Percentiles rank a stretch among this genome's conserved stretches.
These are phyloP conservation scores for Adoxophyes honmai DNA, from an alignment of 1,140 invertebrate species.

Conservation along the genomic window DNA sequence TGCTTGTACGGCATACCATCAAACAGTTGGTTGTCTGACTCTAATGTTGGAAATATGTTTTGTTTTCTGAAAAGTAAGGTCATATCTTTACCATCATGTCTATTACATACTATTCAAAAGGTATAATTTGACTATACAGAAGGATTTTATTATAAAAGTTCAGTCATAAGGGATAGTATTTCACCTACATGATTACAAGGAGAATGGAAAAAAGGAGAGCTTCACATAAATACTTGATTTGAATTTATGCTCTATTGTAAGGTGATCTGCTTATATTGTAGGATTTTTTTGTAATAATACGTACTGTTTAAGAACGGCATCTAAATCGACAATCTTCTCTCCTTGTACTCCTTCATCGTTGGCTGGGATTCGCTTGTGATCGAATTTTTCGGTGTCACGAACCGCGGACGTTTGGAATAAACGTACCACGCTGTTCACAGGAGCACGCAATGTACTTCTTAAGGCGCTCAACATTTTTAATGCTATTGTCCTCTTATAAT, in stretches of 20 bases:
- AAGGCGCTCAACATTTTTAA: conserved; percentile 43
- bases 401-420: conserved; percentile 47
- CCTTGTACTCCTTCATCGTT: conserved; percentile 69
- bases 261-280: no score
- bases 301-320: conserved; percentile 56
- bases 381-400: conserved; percentile 50
- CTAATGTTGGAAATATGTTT: conserved; percentile 85
- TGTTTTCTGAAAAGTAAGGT: conserved; percentile 77
- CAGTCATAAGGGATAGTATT: no score
- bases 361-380: conserved; percentile 62
- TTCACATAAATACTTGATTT: no score
- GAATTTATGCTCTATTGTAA: no score
- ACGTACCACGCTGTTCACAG: conserved; percentile 35
- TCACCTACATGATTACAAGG: no score
- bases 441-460: conserved; percentile 39
- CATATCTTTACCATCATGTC: no score
- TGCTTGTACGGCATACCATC: conserved; percentile 87
- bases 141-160: no score
- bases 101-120: no score
- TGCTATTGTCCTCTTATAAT: not conserved
- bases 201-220: no score
- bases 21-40: conserved; percentile 85
- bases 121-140: no score
- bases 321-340: conserved; percentile 65
- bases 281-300: conserved; percentile 13